Evolutionary conservation across 2,888 invertebrate genomes (phyloP).

Genomic region (Drosophila percnosoma): DNA sequence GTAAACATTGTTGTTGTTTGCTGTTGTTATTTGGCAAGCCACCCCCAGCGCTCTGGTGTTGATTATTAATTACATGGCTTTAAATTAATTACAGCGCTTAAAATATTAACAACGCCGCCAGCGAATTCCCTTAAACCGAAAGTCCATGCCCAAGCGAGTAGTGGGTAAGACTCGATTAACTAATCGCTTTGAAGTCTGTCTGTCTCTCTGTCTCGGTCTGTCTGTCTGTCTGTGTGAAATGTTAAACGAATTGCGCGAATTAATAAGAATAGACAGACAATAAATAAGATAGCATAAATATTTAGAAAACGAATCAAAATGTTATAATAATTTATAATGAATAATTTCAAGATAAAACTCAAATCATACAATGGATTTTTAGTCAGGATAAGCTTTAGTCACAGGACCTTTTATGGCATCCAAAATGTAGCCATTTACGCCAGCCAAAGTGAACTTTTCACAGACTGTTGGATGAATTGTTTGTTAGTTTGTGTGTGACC

Average conservation of each 20-base stretch:
- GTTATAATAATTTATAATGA: neutral
- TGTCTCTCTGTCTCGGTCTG: neutral
- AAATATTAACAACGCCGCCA: conserved; percentile 68
- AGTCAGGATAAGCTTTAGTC: neutral
- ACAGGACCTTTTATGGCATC: neutral
- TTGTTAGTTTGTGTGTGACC: conserved; percentile 62
- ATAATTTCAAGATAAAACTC: neutral
- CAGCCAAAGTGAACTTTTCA: conserved; percentile 34
- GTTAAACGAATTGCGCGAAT: neutral
- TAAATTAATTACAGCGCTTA: conserved; percentile 77
- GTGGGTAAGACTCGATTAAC: conserved; percentile 38
- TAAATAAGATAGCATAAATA: neutral
- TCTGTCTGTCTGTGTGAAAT: conserved; percentile 4
- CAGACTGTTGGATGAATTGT: conserved; percentile 54
- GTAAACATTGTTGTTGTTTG: conserved; percentile 15
- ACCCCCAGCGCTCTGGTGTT: conserved; percentile 57
- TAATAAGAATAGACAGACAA: neutral
- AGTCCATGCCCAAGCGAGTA: neutral
- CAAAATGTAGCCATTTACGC: conserved; percentile 17
- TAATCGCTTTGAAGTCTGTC: conserved; percentile 47
- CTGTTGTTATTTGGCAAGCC: conserved; percentile 25
- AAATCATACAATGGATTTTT: neutral
- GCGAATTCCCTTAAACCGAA: conserved; percentile 35
- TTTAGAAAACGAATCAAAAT: neutral
- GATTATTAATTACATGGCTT: conserved; percentile 80